Conservation (phyloP, 2,797 vertebrate species). For the Halcyon leucocephala region DNA sequence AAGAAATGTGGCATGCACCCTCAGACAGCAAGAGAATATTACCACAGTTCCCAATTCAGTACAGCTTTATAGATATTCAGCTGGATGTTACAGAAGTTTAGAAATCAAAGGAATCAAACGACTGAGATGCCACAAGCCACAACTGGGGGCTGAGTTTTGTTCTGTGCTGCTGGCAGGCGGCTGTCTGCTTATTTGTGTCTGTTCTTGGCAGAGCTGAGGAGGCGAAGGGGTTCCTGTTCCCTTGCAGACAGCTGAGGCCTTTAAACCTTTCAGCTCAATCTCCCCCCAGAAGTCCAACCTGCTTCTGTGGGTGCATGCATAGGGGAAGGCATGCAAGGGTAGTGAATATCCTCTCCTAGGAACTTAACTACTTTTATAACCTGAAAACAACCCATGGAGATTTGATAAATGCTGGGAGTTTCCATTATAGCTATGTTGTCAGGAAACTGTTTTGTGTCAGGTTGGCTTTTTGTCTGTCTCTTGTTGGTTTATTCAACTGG, state of each 20-base stretch:
- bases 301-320: neutral
- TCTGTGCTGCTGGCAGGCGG: slow-evolving; percentile 25
- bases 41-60: neutral
- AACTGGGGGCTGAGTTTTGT: slow-evolving; percentile 54
- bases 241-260: neutral
- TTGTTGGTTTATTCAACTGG: neutral
- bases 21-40: neutral
- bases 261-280: slow-evolving; percentile 33
- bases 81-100: neutral
- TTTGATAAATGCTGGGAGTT: neutral
- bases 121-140: slow-evolving; percentile 16
- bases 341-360: neutral
- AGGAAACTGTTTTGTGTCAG: neutral
- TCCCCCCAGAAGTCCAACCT: neutral
- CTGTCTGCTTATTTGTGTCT: slow-evolving; percentile 1
- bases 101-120: neutral
- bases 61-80: neutral
- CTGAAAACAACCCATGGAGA: neutral
- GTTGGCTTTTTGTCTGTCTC: neutral
- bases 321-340: neutral
- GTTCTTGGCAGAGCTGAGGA: slow-evolving; percentile 33
- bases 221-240: slow-evolving; percentile 32
- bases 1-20: neutral
- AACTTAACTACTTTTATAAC: neutral
- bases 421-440: neutral